Evolutionary conservation across 23 tunicate species (phyloP).

Genomic region (Halocynthia aurantium): DNA sequence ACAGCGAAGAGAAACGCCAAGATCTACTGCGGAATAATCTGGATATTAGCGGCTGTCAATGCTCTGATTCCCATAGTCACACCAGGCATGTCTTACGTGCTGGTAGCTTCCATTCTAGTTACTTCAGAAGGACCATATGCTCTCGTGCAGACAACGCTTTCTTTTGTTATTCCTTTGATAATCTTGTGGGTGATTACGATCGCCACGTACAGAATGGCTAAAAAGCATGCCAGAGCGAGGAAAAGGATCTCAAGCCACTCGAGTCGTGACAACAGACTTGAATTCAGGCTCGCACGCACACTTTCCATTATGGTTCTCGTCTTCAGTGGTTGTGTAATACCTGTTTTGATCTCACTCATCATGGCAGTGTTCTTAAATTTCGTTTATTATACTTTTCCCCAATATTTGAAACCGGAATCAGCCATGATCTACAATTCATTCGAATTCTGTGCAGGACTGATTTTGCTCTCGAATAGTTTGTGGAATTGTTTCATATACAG

Average conservation of each 20-base stretch:
- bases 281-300: slow-evolving; percentile 19
- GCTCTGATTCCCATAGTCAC: slow-evolving; percentile 26
- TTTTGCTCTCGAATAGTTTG: slow-evolving; percentile 21
- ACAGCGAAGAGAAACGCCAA: slow-evolving; percentile 19
- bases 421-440: background rate
- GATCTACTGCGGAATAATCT: slow-evolving; percentile 14
- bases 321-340: slow-evolving; percentile 19
- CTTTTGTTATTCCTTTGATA: slow-evolving; percentile 33
- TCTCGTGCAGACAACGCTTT: slow-evolving; percentile 10
- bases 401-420: background rate
- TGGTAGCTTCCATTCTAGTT: slow-evolving; percentile 20
- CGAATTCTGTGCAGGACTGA: slow-evolving; percentile 2
- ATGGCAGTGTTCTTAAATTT: background rate
- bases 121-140: slow-evolving; percentile 12
- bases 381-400: background rate
- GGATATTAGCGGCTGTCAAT: slow-evolving; percentile 26
- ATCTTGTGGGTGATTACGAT: slow-evolving; percentile 32
- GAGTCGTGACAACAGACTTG: background rate
- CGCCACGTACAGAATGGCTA: slow-evolving; percentile 16
- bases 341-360: slow-evolving; percentile 3
- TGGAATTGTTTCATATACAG: slow-evolving; percentile 34
- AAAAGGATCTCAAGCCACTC: background rate
- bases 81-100: slow-evolving; percentile 10
- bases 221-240: slow-evolving; percentile 23
- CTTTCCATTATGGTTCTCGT: slow-evolving; percentile 34